Conservation (phyloP, 2,797 vertebrate genomes). For the Hirundo rustica region DNA sequence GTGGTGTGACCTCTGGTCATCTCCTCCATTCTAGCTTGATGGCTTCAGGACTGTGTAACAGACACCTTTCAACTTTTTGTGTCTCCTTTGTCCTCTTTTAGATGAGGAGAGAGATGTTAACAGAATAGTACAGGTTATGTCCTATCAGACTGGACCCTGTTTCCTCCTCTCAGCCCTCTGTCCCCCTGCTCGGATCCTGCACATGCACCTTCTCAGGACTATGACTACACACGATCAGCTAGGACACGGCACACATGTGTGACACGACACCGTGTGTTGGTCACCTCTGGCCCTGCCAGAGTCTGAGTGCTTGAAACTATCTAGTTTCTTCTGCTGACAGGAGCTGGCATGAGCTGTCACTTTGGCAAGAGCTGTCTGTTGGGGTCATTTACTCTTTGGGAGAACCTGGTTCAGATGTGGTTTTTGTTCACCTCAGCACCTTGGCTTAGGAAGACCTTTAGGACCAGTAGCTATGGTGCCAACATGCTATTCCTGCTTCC, state of each 20-base stretch:
- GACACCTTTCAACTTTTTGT: neutral
- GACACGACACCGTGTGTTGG: accelerated
- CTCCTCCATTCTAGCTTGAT: neutral
- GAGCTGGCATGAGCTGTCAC: neutral
- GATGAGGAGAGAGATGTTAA: neutral
- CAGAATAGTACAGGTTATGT: neutral
- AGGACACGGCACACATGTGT: neutral
- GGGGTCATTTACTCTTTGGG: neutral
- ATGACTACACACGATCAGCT: neutral
- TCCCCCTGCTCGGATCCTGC: neutral
- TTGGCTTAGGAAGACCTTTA: neutral
- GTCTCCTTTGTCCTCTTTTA: neutral
- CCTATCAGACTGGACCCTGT: neutral
- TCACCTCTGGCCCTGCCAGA: neutral
- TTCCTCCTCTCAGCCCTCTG: neutral
- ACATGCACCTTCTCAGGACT: neutral
- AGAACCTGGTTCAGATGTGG: neutral
- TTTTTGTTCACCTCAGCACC: neutral
- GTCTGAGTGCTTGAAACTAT: neutral
- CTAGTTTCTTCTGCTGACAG: neutral
- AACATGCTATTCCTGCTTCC: neutral
- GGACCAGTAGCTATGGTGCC: neutral
- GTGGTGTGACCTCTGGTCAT: neutral
- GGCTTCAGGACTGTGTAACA: neutral
- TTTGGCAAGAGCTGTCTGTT: neutral